phyloP scores from a whole-genome alignment of 2,888 invertebrate genomes.

The Bembecia ichneumoniformis region DNA sequence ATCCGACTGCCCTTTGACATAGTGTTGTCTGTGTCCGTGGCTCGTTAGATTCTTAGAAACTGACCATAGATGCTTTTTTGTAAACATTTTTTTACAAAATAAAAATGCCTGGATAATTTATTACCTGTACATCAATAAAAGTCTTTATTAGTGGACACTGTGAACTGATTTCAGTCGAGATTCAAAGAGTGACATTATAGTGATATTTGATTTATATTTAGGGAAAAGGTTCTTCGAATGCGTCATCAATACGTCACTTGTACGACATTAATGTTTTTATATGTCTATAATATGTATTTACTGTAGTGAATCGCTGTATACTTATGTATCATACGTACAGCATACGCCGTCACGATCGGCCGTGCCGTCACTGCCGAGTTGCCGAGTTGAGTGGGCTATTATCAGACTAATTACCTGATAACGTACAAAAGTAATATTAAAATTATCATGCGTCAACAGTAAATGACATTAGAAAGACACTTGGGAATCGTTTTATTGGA shows the following conservation, averaged over 20 bases:
- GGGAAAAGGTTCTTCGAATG: not conserved
- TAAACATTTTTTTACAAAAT: too few relatives aligned
- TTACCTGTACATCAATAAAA: too few relatives aligned
- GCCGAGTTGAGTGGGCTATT: constrained; percentile 17
- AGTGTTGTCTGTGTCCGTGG: too few relatives aligned
- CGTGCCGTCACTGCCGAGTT: constrained; percentile 14
- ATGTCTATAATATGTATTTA: not conserved
- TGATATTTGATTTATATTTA: too few relatives aligned
- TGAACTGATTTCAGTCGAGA: too few relatives aligned
- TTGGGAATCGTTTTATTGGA: not conserved
- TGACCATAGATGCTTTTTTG: too few relatives aligned
- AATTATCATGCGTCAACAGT: not conserved
- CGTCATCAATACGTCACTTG: constrained; percentile 12
- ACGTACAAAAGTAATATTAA: constrained; percentile 17
- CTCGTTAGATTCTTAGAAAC: too few relatives aligned
- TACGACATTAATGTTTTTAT: not conserved
- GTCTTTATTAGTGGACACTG: too few relatives aligned
- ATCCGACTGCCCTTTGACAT: too few relatives aligned
- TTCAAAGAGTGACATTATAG: too few relatives aligned
- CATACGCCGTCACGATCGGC: constrained; percentile 26
- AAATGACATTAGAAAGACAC: not conserved
- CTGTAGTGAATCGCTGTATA: not conserved
- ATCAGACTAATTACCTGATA: constrained; percentile 47
- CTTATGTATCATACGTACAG: constrained; percentile 34
- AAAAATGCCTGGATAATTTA: too few relatives aligned